Base-by-base conservation (phyloP, 2,797 vertebrate species). In the Poeciliopsis turneri region DNA sequence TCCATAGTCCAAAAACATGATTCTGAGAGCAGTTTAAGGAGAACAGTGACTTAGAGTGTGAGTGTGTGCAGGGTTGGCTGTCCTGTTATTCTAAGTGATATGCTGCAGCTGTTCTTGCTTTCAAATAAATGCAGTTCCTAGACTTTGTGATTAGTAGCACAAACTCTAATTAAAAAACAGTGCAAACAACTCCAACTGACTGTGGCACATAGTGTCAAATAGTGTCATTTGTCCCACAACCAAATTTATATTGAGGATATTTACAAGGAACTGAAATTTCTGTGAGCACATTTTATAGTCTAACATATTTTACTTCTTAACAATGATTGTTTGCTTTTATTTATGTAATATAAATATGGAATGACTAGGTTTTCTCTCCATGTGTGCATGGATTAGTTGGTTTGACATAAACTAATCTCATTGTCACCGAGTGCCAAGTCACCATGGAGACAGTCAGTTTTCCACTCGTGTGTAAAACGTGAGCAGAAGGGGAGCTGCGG, bases 381-480 rank as follows among this genome's bases (percentile, higher is more conserved):
- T 2, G 25, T 33, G 28, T 5, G 20, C 61, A 69, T 88, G n/a
- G n/a, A n/a, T n/a, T n/a, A n/a, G n/a, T n/a, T n/a, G n/a, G n/a
- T n/a, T n/a, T n/a, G n/a, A n/a, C n/a, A n/a, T n/a, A n/a, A n/a
- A n/a, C n/a, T n/a, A n/a, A n/a, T n/a, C n/a, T n/a, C n/a, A n/a
- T n/a, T n/a, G n/a, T n/a, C n/a, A n/a, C n/a, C n/a, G 13, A 78
- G 25, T 84, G 86, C 84, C 82, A 87, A 68, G 86, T 92, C 87
- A 77, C 91, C 89, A 93, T 93, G 89, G 83, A 6, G 74, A 92
- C 82, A 68, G 64, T 76, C 80, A 18, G 55, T 83, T 79, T 66
- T 0, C 72, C 81, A 76, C 89, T 89, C 51, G 64, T 80, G 64
- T 82, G 87, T 80, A 81, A 76, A 91, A 87, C 74, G 59, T 90